Evolutionary conservation across 2,888 invertebrate genomes (phyloP).

Genomic region (Melipona beecheii): DNA sequence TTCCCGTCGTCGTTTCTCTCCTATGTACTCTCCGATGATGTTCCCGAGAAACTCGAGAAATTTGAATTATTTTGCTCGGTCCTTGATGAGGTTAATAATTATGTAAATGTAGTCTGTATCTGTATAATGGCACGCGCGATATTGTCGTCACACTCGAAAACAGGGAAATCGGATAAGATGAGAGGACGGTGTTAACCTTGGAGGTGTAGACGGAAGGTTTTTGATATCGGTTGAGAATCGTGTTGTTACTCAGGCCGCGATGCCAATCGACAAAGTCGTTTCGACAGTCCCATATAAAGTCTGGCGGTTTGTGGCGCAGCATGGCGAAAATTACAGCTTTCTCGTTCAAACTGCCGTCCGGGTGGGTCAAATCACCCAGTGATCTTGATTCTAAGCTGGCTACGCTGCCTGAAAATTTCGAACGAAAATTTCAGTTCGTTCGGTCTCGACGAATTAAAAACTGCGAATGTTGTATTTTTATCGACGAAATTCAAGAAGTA

Average conservation of each 20-base stretch:
- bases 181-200: conserved; percentile 69
- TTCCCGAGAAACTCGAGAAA: too few species aligned
- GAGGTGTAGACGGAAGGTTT: conserved; percentile 79
- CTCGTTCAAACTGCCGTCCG: conserved; percentile 77
- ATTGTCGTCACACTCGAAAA: too few species aligned
- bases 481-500: too few species aligned
- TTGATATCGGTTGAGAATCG: conserved; percentile 77
- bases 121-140: not conserved
- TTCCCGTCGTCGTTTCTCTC: too few species aligned
- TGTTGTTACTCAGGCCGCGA: conserved; percentile 70
- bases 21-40: too few species aligned
- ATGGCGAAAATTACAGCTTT: conserved; percentile 75
- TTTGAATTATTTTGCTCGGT: too few species aligned
- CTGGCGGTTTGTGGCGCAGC: conserved; percentile 72
- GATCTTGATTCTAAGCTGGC: conserved; percentile 75
- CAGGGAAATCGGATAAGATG: too few species aligned
- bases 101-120: too few species aligned
- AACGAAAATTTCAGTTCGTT: not conserved
- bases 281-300: conserved; percentile 80
- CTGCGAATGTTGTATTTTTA: too few species aligned
- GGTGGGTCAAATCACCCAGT: conserved; percentile 72
- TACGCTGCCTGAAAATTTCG: conserved; percentile 68
- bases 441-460: too few species aligned
- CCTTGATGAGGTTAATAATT: not conserved
- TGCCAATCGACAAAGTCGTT: conserved; percentile 81